These are phyloP conservation scores for Nyctibius bracteatus DNA, from an alignment of 2,113 vertebrate species.

Conservation along the genomic window DNA sequence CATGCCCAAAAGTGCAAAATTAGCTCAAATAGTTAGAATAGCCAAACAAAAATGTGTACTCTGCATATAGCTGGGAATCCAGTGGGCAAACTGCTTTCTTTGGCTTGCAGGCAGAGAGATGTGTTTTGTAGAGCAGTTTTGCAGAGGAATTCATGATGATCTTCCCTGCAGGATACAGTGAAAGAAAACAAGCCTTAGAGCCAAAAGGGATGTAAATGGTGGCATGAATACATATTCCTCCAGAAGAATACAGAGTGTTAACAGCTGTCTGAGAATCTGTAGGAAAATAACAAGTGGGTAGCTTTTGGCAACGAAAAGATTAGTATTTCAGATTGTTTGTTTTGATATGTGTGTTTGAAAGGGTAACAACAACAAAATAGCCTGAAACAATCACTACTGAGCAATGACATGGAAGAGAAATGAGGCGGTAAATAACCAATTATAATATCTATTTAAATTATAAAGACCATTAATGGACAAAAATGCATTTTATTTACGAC, in stretches of 20 bases:
- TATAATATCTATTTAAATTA: background rate
- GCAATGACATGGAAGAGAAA: background rate
- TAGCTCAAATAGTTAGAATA: background rate
- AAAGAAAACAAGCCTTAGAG: background rate
- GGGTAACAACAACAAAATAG: background rate
- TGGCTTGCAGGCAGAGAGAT: background rate
- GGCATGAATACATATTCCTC: background rate
- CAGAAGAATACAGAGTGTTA: background rate
- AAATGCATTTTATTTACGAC: background rate
- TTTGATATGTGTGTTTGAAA: background rate
- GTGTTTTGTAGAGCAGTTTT: background rate
- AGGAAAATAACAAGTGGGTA: background rate
- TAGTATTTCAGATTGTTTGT: background rate
- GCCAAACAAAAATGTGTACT: background rate
- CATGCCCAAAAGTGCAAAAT: background rate
- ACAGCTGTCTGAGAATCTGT: background rate
- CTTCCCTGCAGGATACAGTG: background rate
- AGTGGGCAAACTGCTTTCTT: constrained; percentile 11
- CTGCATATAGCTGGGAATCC: constrained; percentile 1
- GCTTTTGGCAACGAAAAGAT: background rate
- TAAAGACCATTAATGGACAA: background rate
- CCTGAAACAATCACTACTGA: background rate
- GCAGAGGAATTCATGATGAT: background rate
- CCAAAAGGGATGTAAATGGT: background rate
- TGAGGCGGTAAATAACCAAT: background rate